A percentile compares a stretch with the other conserved stretches of the same genome.
Conservation (phyloP, 2,113 vertebrate genomes). For the Sus scrofa region T2T-Sscrofa CM000819.6:641001-641500, state of each 20-base stretch:
- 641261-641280: not conserved
- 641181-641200: not conserved
- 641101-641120: no score
- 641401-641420: accelerated
- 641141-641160: not conserved
- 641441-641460: not conserved
- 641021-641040: not conserved
- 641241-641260: not conserved
- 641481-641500: not conserved
- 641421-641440: no score
- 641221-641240: not conserved
- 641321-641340: no score
- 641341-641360: not conserved
- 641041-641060: accelerated
- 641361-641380: not conserved
- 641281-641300: not conserved
- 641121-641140: not conserved
- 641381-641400: not conserved
- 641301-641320: not conserved
- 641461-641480: no score
- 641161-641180: not conserved
- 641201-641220: not conserved
- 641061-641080: not conserved
- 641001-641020: accelerated
- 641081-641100: not conserved